These are phyloP conservation scores for Ashinkailepas kermadecensis DNA, from an alignment of 2,888 invertebrate species.

Conservation along the genomic window DNA sequence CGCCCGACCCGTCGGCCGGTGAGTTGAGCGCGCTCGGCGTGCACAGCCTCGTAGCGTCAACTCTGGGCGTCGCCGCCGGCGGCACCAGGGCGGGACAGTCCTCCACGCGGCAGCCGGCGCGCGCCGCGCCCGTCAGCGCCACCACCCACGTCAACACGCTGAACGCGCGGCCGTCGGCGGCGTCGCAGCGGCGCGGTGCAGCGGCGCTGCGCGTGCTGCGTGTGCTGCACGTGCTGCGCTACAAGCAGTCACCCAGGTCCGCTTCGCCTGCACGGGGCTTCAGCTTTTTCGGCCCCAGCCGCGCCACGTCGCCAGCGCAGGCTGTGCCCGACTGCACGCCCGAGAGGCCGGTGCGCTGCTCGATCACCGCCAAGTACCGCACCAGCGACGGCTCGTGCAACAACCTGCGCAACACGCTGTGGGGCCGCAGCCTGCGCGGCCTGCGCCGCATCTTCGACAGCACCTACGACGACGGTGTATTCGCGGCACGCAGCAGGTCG, in stretches of 20 bases:
- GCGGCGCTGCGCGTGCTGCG: not conserved
- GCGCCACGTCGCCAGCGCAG: not conserved
- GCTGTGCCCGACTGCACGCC: not conserved
- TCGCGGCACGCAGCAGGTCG: not conserved
- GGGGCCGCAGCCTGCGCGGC: not conserved
- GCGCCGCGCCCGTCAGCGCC: not conserved
- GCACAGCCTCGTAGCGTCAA: not conserved
- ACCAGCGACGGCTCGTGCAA: not conserved
- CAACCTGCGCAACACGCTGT: not conserved
- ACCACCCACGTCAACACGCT: not conserved
- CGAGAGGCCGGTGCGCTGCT: not conserved
- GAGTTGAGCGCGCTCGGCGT: not conserved
- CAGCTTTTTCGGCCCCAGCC: no score
- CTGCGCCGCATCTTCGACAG: slow-evolving; percentile 15
- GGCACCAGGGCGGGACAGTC: not conserved
- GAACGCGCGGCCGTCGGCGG: not conserved
- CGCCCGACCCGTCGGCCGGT: not conserved
- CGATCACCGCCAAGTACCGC: not conserved
- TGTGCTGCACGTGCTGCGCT: no score
- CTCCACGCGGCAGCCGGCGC: not conserved
- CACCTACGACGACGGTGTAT: not conserved
- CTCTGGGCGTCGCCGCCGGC: not conserved
- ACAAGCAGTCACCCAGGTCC: not conserved
- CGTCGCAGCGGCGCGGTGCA: not conserved
- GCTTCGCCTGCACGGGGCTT: not conserved